A percentile compares a stretch with the other conserved stretches of the same genome.
Evolutionary conservation across 2,797 vertebrate species (phyloP).

Genomic region (Sebastes itinus): DNA sequence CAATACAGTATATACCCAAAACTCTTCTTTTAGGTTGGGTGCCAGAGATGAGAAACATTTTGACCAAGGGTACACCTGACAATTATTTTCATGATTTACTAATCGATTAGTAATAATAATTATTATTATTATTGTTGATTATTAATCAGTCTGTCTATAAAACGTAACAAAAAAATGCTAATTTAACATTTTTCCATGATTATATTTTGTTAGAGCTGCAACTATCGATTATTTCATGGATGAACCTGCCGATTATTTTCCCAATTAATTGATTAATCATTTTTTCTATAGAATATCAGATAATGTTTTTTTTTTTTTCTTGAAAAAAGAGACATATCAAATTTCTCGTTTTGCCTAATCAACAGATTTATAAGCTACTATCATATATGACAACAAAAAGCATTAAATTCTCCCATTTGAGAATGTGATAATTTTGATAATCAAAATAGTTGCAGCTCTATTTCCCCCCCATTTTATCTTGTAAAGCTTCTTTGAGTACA

Average conservation of each 20-base stretch:
- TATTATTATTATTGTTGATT: neutral
- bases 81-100: neutral
- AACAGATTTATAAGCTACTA: neutral
- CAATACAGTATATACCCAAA: neutral
- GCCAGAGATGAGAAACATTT: neutral
- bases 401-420: neutral
- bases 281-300: neutral
- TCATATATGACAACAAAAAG: neutral
- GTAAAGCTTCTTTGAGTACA: no score
- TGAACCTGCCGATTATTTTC: no score
- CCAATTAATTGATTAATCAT: no score
- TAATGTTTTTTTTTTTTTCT: neutral
- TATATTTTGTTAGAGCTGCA: neutral
- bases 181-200: neutral
- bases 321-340: neutral
- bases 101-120: neutral
- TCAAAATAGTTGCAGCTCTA: neutral
- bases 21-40: neutral
- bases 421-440: neutral
- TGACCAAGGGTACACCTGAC: no score
- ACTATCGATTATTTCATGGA: neutral
- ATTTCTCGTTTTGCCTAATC: neutral
- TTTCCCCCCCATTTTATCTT: neutral
- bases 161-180: neutral
- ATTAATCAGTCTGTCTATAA: neutral